A percentile compares a stretch with the other conserved stretches of the same genome.
phyloP scores from a whole-genome alignment of 2,113 vertebrate species.

The Promerops cafer region DNA sequence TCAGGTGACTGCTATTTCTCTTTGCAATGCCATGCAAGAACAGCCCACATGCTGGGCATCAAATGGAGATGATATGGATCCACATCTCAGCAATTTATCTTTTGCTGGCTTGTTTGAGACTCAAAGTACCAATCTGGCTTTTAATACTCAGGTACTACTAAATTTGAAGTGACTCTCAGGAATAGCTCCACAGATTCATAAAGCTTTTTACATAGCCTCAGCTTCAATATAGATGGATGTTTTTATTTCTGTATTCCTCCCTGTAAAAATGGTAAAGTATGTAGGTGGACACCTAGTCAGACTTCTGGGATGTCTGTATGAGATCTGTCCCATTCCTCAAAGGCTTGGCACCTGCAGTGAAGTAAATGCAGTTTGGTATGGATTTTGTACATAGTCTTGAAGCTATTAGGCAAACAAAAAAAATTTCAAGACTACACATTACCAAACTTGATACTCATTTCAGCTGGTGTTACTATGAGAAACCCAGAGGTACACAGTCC shows the following conservation, averaged over 20 bases:
- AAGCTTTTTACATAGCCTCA: neutral
- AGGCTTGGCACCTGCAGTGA: neutral
- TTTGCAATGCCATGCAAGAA: neutral
- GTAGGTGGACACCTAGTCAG: neutral
- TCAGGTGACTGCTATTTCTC: neutral
- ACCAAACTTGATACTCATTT: neutral
- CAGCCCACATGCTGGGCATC: neutral
- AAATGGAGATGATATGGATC: conserved; percentile 8
- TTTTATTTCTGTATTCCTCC: neutral
- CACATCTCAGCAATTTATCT: neutral
- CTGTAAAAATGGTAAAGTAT: neutral
- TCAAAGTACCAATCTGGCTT: neutral
- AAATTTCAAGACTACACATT: neutral
- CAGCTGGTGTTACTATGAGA: neutral
- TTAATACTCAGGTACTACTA: neutral
- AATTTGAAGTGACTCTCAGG: conserved; percentile 22
- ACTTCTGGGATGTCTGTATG: neutral
- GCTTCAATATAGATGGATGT: neutral
- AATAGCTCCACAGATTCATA: neutral
- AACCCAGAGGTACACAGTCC: neutral
- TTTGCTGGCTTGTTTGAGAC: conserved; percentile 7
- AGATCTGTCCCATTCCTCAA: neutral
- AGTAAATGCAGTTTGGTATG: neutral
- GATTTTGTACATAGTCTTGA: neutral
- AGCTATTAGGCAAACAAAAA: neutral